Evolutionary conservation across 2,888 invertebrate species (phyloP).

Genomic region (Stramonita haemastoma): DNA sequence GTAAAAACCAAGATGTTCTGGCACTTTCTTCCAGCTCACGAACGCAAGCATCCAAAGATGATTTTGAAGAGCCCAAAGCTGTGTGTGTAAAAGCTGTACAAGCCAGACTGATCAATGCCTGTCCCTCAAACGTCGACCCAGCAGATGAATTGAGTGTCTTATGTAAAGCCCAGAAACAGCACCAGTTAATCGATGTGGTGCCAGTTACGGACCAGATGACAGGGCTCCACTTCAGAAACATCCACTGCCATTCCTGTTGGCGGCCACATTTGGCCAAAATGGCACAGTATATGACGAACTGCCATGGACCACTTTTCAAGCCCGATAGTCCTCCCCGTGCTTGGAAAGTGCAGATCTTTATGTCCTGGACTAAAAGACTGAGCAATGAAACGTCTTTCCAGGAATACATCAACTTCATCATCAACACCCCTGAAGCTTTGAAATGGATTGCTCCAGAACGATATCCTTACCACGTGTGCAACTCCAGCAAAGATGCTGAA

Average conservation of each 20-base stretch:
- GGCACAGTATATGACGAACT: neutral
- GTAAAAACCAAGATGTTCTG: neutral
- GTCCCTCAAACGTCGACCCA: neutral
- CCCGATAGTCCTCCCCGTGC: neutral
- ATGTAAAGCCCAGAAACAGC: neutral
- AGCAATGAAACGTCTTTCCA: neutral
- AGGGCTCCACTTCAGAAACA: neutral
- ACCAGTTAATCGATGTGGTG: neutral
- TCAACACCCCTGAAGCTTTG: neutral
- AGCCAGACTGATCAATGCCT: neutral
- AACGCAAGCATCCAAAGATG: neutral
- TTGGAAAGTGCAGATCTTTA: neutral
- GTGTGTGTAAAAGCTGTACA: neutral
- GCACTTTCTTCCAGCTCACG: neutral
- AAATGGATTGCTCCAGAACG: neutral
- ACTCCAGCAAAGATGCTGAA: neutral
- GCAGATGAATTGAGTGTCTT: neutral
- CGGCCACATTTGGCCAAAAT: neutral
- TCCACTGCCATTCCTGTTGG: constrained; percentile 1
- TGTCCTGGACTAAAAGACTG: neutral
- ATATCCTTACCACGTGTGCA: neutral
- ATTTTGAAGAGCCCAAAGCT: neutral
- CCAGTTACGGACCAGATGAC: neutral
- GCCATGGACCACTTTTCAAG: neutral
- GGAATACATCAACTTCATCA: neutral